Evolutionary conservation across 30 jellyfish, hydroid and myxozoan species (phyloP).

Genomic region (Hydra vulgaris): DNA sequence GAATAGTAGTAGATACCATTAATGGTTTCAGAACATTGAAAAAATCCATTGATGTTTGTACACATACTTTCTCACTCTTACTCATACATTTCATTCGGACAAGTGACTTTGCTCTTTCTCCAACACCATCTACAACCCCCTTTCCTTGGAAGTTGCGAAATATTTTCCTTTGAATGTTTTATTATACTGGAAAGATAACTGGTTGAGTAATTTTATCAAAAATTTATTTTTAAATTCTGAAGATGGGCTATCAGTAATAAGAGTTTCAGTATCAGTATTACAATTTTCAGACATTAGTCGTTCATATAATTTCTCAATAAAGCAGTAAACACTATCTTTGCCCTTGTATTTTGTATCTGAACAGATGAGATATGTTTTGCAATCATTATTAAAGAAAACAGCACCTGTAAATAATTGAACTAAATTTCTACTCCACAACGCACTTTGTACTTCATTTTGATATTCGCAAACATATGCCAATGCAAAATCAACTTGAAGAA

Average conservation of each 20-base stretch:
- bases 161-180: conserved; percentile 34
- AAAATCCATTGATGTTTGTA: not conserved
- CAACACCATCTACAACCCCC: conserved; percentile 41
- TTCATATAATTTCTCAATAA: not conserved
- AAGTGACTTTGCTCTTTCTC: conserved; percentile 34
- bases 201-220: conserved; percentile 3
- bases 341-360: conserved; percentile 23
- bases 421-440: conserved; percentile 29
- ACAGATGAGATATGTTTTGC: conserved; percentile 11
- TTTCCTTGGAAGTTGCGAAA: conserved; percentile 43
- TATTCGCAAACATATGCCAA: conserved; percentile 36
- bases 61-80: not conserved
- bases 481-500: conserved; percentile 30
- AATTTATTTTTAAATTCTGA: conserved; percentile 35
- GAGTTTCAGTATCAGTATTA: not conserved
- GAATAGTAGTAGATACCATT: not conserved
- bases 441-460: conserved; percentile 36
- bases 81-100: conserved; percentile 1
- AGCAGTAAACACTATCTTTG: not conserved
- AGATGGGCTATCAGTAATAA: conserved; percentile 46
- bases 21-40: not conserved
- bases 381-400: conserved; percentile 7
- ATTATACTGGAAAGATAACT: not conserved
- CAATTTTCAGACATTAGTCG: not conserved
- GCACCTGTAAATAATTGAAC: conserved; percentile 29